Evolutionary conservation across 2,797 vertebrate species (phyloP), one percentile per base, ranked within the genome.

Genomic region (Streptopelia turtur): DNA sequence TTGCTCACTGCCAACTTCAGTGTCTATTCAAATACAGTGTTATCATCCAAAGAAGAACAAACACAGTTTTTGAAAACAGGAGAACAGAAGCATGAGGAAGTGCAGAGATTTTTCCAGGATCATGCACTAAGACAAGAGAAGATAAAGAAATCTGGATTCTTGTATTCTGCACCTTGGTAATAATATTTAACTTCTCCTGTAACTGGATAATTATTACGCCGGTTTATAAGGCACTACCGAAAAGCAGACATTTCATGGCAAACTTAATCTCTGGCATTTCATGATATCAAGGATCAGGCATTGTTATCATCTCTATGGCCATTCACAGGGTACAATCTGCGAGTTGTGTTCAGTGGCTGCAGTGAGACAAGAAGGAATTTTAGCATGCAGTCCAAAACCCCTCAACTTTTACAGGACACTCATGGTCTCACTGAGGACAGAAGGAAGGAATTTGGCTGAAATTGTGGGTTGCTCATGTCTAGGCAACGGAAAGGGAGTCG

Each of bases 1-100:
- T 87, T 89, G 66, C 70, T 87, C n/a, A 43, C 55, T 95, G 89
- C 83, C 87, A 94, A 75, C 52, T 92, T 89, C 47, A 87, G 47
- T 87, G 35, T 92, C 83, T 94, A 81, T 93, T 95, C 81, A 92
- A 79, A 90, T 82, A 84, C 30, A 83, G 30, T 31, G 11, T 85
- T 66, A 80, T 61, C 41, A 65, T 85, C 31, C 59, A 89, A 82
- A 87, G 59, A 21, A 92, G 60, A 84, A 87, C 25, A 91, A 96
- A 81, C 50, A 88, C 27, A 63, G 30, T 75, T 88, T 94, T 82
- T 82, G 68, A 84, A 79, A 78, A 59, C 14, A 35, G 6, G 41
- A 87, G 49, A 86, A 79, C 7, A 79, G 83, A 92, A 92, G 52
- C 20, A 55, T 43, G 33, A 76, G 37, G 39, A 79, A 87, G 23